phyloP scores from a whole-genome alignment of 2,888 invertebrate genomes.

The Operophtera brumata region DNA sequence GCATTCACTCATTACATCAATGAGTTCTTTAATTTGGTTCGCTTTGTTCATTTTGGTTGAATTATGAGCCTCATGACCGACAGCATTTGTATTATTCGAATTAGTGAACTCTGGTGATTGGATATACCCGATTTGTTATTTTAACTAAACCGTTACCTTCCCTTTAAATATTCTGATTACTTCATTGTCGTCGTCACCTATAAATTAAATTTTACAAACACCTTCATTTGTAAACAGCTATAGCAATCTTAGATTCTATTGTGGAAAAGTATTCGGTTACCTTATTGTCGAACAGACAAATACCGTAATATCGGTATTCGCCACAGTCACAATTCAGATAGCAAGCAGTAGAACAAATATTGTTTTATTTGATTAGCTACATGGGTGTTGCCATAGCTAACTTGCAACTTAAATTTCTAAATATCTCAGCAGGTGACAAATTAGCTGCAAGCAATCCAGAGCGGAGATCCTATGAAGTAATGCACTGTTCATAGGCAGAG shows the following conservation, averaged over 20 bases:
- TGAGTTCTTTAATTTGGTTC: constrained; percentile 7
- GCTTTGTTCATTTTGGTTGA: constrained; percentile 14
- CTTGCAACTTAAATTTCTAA: no score
- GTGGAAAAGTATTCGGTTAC: background rate
- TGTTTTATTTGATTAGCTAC: no score
- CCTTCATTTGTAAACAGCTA: background rate
- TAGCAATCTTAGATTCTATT: background rate
- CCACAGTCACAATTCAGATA: background rate
- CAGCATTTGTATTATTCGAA: background rate
- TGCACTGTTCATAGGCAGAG: no score
- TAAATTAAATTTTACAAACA: background rate
- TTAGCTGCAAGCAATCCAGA: no score
- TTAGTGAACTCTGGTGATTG: background rate
- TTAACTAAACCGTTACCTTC: no score
- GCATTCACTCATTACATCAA: constrained; percentile 7
- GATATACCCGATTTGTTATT: no score
- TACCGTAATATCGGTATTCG: constrained; percentile 37
- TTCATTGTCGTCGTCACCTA: no score
- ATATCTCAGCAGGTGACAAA: no score
- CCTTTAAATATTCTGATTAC: no score
- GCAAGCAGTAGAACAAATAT: no score
- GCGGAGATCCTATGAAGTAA: no score
- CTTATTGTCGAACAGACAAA: constrained; percentile 25
- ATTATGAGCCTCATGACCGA: background rate
- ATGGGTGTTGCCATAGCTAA: no score